Percentiles rank a stretch among this genome's conserved stretches.
phyloP scores from a whole-genome alignment of 2,797 vertebrate species.

The Catostomus latipinnis region DNA sequence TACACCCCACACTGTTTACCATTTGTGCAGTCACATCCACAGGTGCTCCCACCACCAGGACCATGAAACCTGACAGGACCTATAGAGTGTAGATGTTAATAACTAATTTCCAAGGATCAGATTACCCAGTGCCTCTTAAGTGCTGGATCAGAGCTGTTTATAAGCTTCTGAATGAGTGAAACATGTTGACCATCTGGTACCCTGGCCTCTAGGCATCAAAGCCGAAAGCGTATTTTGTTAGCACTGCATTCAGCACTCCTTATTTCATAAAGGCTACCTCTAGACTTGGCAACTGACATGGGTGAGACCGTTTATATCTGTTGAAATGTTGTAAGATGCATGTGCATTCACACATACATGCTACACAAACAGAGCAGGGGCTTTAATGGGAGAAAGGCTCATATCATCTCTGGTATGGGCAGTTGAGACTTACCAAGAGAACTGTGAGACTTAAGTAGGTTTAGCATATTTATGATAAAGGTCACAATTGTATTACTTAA shows the following conservation, averaged over 20 bases:
- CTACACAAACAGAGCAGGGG: slow-evolving; percentile 28
- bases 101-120: slow-evolving; percentile 17
- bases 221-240: slow-evolving; percentile 22
- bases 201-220: slow-evolving; percentile 20
- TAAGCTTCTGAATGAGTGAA: slow-evolving; percentile 38
- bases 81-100: slow-evolving; percentile 7
- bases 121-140: slow-evolving; percentile 14
- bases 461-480: slow-evolving; percentile 17
- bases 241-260: slow-evolving; percentile 20
- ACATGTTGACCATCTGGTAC: slow-evolving; percentile 37
- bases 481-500: slow-evolving; percentile 22
- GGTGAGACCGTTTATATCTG: slow-evolving; percentile 34
- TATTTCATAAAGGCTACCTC: slow-evolving; percentile 46
- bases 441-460: slow-evolving; percentile 10
- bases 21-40: slow-evolving; percentile 64
- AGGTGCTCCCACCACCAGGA: slow-evolving; percentile 58
- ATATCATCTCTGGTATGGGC: slow-evolving; percentile 20
- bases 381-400: slow-evolving; percentile 21
- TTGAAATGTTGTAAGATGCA: slow-evolving; percentile 39
- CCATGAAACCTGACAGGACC: slow-evolving; percentile 48
- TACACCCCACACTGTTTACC: slow-evolving; percentile 72
- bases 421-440: slow-evolving; percentile 13
- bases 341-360: slow-evolving; percentile 23
- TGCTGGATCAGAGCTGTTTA: slow-evolving; percentile 37
- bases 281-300: slow-evolving; percentile 34